Conservation (phyloP, 2,797 vertebrate species). For the Simalia tracyae region DNA sequence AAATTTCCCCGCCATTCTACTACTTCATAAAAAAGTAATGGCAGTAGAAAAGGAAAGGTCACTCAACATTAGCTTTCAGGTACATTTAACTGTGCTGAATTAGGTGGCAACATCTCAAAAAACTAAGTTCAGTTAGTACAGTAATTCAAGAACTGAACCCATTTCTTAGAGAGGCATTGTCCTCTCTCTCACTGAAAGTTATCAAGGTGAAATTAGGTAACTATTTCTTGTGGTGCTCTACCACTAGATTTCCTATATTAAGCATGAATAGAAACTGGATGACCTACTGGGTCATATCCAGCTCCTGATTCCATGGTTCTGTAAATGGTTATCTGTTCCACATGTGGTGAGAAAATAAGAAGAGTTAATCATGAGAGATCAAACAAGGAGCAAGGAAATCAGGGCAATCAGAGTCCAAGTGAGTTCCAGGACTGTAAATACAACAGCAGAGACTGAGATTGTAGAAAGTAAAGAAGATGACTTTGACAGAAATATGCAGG, state of each 20-base stretch:
- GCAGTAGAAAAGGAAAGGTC: neutral
- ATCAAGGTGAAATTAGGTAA: neutral
- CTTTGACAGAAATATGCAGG: neutral
- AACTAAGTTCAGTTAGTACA: neutral
- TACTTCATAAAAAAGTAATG: slow-evolving; percentile 13
- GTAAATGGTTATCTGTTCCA: neutral
- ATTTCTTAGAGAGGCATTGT: neutral
- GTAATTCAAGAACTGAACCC: neutral
- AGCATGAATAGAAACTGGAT: neutral
- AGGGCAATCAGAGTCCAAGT: neutral
- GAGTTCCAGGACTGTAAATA: neutral
- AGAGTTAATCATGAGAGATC: neutral
- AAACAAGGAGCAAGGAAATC: neutral
- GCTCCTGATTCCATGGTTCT: neutral
- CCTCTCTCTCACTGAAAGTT: neutral
- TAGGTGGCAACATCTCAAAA: neutral
- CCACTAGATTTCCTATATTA: neutral
- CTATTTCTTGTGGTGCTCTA: neutral
- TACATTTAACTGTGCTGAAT: neutral
- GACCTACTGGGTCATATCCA: too few relatives aligned
- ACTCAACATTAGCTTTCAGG: slow-evolving; percentile 7
- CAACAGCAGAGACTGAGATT: neutral
- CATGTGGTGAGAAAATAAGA: neutral
- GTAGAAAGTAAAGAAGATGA: neutral
- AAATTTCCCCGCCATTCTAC: neutral